A percentile compares a stretch with the other conserved stretches of the same genome.
These are phyloP conservation scores for Heterotis niloticus DNA, from an alignment of 2,113 vertebrate species.

Conservation along the genomic window DNA sequence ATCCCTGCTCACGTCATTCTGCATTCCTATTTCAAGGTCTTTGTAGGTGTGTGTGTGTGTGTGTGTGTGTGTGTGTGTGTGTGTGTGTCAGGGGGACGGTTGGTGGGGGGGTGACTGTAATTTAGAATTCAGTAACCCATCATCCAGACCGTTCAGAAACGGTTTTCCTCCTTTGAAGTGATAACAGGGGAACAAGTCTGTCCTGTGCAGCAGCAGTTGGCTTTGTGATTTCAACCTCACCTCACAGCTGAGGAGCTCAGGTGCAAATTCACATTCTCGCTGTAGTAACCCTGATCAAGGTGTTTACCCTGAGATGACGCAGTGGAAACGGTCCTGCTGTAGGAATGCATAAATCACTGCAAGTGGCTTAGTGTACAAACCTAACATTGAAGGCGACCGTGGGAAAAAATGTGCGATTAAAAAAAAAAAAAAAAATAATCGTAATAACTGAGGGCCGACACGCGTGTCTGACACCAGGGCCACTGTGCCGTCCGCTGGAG, in stretches of 20 bases:
- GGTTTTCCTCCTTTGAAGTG: not conserved
- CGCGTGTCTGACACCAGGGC: not conserved
- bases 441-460: no score
- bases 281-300: no score
- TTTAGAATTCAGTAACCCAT: no score
- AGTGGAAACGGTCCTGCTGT: no score
- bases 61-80: not conserved
- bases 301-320: no score
- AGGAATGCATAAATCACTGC: no score
- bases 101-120: no score
- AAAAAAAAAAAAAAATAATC: no score
- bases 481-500: slow-evolving; percentile 15
- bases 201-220: not conserved
- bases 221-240: not conserved
- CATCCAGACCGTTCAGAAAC: not conserved
- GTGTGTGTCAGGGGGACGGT: not conserved
- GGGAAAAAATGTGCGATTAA: not conserved
- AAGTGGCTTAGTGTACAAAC: no score
- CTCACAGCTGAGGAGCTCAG: not conserved
- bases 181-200: not conserved
- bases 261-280: not conserved
- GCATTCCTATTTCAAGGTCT: slow-evolving; percentile 10
- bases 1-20: not conserved
- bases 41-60: not conserved
- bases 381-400: no score